Base-by-base conservation (phyloP, 2,797 vertebrate genomes). In the Lepilemur ruficaudatus region DNA sequence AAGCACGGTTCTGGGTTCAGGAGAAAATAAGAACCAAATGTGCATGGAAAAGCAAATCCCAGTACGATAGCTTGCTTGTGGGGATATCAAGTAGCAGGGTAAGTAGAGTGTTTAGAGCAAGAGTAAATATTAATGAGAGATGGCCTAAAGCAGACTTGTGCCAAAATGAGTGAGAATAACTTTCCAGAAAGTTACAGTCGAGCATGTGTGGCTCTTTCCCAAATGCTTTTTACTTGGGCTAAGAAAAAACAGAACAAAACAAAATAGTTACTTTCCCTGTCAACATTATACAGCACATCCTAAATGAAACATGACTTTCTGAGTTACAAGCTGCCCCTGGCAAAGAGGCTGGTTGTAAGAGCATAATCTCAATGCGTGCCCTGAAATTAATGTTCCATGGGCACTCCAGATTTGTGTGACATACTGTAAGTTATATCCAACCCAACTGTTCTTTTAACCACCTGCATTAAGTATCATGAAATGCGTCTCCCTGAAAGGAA, bases 351-450 rank as follows among this genome's bases (percentile, higher is more conserved):
- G 91, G 82, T 91, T 94, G n/a, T 96, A 86, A 92, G 95, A 96
- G 82, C 50, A 30, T 86, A 91, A 83, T 96, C 89, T 89, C 89
- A 80, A 3, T 14, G 32, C 2, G 0, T 79, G 43, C 81, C 90
- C 89, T 89, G 95, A 95, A 95, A 95, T 96, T 96, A 97, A 97
- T 96, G 96, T 97, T 96, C 69, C 12, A 0, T 92, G 89, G 67
- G 80, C 3, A 8, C 80, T 96, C 61, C 79, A 86, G 95, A 79
- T 92, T 96, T 96, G 72, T 95, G 91, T 93, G 96, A 87, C 3
- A 6, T 69, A 43, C 73, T 95, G 12, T 95, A 94, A 96, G 80
- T 87, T 94, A 84, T 81, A 76, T 90, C 63, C 59, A 92, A 8
- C 86, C 41, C 75, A 93, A 83, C 83, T 83, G 82, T 94, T 96